Conservation (phyloP, 1,140 invertebrate genomes). For the Venturia canescens region DNA sequence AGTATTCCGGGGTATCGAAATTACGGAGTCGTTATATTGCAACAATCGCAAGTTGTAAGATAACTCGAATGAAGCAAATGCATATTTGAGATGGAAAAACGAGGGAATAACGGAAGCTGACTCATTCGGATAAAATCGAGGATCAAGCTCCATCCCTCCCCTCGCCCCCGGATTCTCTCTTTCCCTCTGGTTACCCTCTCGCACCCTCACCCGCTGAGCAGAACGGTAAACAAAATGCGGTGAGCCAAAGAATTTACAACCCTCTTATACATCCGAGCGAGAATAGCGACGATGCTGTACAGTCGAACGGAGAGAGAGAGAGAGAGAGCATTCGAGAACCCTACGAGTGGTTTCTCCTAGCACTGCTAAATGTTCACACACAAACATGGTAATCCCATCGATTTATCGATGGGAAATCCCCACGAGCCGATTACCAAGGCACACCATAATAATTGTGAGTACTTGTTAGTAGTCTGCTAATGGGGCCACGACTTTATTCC, state of each 20-base stretch:
- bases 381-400: conserved; percentile 56
- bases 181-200: not conserved
- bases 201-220: not conserved
- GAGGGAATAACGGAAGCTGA: conserved; percentile 12
- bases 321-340: not conserved
- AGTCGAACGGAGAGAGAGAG: not conserved
- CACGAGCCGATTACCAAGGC: conserved; percentile 63
- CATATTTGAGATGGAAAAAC: conserved; percentile 1
- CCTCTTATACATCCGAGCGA: conserved; percentile 8
- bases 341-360: conserved; percentile 7
- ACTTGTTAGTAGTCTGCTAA: conserved; percentile 56
- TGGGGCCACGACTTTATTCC: conserved; percentile 47
- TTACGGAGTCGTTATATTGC: not conserved
- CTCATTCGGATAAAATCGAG: conserved; percentile 29
- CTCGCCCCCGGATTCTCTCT: not conserved
- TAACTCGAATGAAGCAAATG: conserved; percentile 14
- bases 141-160: conserved; percentile 33
- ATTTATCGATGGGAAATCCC: conserved; percentile 57
- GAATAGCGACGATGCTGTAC: not conserved
- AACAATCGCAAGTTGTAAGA: not conserved
- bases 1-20: not conserved
- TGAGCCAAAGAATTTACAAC: conserved; percentile 24
- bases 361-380: conserved; percentile 36
- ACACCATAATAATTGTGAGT: conserved; percentile 64
- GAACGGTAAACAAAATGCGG: conserved; percentile 24